Conservation (phyloP, 2,888 invertebrate species). For the Schizaphis graminum region DNA sequence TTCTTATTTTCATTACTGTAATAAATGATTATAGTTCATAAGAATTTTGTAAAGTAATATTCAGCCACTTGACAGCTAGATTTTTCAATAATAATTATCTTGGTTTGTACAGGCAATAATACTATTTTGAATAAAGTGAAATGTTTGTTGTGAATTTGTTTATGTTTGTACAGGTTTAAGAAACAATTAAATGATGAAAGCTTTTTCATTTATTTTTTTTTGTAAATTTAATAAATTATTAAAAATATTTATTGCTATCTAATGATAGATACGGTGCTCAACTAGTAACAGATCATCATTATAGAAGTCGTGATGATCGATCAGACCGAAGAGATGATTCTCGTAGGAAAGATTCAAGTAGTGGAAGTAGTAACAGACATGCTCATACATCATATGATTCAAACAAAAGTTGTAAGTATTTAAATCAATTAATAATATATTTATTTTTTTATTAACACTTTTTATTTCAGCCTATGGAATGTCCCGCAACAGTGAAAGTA, state of each 20-base stretch:
- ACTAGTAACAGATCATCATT: constrained; percentile 55
- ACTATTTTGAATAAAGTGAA: background rate
- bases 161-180: constrained; percentile 44
- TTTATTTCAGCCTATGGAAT: constrained; percentile 59
- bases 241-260: background rate
- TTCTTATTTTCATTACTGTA: background rate
- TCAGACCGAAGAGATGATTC: constrained; percentile 56
- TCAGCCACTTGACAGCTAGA: constrained; percentile 54
- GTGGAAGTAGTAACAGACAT: constrained; percentile 48
- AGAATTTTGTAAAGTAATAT: constrained; percentile 34
- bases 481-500: constrained; percentile 53
- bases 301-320: constrained; percentile 55
- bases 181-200: constrained; percentile 2
- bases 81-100: constrained; percentile 35
- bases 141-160: background rate
- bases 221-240: background rate
- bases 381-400: constrained; percentile 51
- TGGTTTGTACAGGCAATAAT: constrained; percentile 44
- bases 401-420: constrained; percentile 59
- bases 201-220: background rate
- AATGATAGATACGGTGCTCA: constrained; percentile 47
- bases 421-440: background rate
- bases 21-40: constrained; percentile 1
- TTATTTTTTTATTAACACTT: background rate
- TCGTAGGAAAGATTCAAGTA: constrained; percentile 54